Evolutionary conservation across 2,113 vertebrate genomes (phyloP).

Genomic region (Amia ocellicauda): DNA sequence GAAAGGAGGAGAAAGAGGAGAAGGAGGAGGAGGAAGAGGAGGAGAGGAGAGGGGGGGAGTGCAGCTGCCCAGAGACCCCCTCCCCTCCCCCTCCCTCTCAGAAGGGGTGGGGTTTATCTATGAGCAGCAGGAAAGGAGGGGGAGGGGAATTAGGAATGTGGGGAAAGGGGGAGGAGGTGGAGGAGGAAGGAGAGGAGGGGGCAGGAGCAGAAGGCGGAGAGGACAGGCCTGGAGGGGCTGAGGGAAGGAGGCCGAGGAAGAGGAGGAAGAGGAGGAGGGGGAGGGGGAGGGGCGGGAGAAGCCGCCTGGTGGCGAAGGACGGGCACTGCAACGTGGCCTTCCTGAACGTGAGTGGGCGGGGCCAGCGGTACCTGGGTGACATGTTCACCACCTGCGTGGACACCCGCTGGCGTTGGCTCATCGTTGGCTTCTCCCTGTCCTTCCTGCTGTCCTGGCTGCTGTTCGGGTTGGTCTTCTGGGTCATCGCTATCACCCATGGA

Average conservation of each 20-base stretch:
- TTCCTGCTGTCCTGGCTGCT: too few species aligned
- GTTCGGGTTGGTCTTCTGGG: constrained; percentile 42
- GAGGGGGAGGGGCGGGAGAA: too few species aligned
- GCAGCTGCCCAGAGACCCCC: background rate
- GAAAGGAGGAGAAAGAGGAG: constrained; percentile 37
- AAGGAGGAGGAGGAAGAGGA: constrained; percentile 17
- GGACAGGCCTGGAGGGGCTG: constrained; percentile 32
- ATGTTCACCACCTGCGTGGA: too few species aligned
- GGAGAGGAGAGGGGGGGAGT: background rate
- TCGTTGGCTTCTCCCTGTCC: too few species aligned
- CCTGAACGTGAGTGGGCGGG: too few species aligned
- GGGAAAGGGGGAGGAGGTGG: constrained; percentile 37
- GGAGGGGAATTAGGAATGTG: constrained; percentile 43
- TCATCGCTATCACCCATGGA: constrained; percentile 12
- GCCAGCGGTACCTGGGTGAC: too few species aligned
- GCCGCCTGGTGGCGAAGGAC: too few species aligned
- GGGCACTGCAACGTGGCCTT: too few species aligned
- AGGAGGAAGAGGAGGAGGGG: constrained; percentile 19
- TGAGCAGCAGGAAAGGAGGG: constrained; percentile 25
- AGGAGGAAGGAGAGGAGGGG: constrained; percentile 37
- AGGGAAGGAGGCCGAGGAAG: constrained; percentile 16
- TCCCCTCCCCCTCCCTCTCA: too few species aligned
- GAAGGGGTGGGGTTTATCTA: too few species aligned
- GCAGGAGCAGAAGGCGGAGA: constrained; percentile 45
- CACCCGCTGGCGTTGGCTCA: too few species aligned